Evolutionary conservation across 2,113 vertebrate genomes (phyloP).

Genomic region (Hystrix brachyura): DNA sequence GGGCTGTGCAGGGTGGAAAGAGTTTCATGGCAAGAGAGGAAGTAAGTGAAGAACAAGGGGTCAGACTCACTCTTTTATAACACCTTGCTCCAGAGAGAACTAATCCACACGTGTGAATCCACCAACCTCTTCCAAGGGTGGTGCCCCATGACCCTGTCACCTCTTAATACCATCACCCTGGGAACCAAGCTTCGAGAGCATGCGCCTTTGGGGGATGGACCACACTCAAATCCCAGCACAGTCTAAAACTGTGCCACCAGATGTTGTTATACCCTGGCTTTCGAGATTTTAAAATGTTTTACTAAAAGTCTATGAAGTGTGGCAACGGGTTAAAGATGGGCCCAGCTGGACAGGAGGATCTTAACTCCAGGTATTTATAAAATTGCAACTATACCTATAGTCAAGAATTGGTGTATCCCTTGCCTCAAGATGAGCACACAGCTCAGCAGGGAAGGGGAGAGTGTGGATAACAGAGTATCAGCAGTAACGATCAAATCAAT

Average conservation of each 20-base stretch:
- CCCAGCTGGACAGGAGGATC: background rate
- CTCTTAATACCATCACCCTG: background rate
- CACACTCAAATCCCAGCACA: background rate
- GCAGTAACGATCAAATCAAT: background rate
- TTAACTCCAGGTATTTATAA: background rate
- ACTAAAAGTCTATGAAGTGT: background rate
- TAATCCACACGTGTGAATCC: background rate
- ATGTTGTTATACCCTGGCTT: background rate
- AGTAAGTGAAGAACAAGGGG: rapidly evolving
- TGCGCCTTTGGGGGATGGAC: background rate
- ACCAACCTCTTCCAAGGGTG: background rate
- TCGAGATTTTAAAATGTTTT: background rate
- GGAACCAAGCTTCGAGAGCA: background rate
- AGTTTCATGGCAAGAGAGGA: background rate
- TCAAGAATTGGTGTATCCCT: background rate
- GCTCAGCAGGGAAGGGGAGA: background rate
- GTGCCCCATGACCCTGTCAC: background rate
- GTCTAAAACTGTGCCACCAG: background rate
- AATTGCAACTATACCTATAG: background rate
- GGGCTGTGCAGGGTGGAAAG: no score
- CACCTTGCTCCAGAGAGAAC: background rate
- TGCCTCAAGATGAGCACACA: background rate
- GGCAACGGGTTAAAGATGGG: background rate
- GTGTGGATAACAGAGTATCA: no score
- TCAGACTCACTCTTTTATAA: background rate